Percentiles rank a stretch among this genome's conserved stretches.
Evolutionary conservation across 2,113 vertebrate species (phyloP).

Genomic region (Melanotaenia duboulayi): DNA sequence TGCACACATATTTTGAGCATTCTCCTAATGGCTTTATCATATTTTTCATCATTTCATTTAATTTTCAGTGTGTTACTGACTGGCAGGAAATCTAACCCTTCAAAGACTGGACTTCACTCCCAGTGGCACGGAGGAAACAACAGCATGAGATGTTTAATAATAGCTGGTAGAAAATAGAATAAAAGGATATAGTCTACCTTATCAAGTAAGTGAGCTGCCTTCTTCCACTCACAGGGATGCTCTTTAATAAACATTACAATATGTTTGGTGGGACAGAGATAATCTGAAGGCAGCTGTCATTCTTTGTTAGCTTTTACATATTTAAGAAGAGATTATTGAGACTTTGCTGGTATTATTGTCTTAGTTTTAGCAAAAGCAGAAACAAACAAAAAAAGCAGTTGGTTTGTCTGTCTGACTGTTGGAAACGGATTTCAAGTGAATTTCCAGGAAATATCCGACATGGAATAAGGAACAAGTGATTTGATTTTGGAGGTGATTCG

Average conservation of each 20-base stretch:
- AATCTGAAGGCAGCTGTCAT: background rate
- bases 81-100: background rate
- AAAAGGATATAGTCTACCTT: background rate
- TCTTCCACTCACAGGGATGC: background rate
- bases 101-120: constrained; percentile 1
- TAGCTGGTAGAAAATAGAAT: background rate
- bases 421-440: too few species aligned
- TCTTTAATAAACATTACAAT: background rate
- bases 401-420: too few species aligned
- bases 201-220: background rate
- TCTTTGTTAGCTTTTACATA: background rate
- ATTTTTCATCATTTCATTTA: background rate
- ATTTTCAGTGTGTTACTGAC: background rate
- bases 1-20: background rate
- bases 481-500: too few species aligned
- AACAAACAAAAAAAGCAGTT: background rate
- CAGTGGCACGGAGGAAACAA: background rate
- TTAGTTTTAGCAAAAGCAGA: too few species aligned
- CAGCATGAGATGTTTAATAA: too few species aligned
- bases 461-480: too few species aligned
- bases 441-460: too few species aligned
- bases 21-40: background rate
- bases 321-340: background rate
- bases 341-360: too few species aligned
- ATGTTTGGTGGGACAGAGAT: background rate